phyloP scores from a whole-genome alignment of 2,113 vertebrate species.

The Pachypanchax playfairii region DNA sequence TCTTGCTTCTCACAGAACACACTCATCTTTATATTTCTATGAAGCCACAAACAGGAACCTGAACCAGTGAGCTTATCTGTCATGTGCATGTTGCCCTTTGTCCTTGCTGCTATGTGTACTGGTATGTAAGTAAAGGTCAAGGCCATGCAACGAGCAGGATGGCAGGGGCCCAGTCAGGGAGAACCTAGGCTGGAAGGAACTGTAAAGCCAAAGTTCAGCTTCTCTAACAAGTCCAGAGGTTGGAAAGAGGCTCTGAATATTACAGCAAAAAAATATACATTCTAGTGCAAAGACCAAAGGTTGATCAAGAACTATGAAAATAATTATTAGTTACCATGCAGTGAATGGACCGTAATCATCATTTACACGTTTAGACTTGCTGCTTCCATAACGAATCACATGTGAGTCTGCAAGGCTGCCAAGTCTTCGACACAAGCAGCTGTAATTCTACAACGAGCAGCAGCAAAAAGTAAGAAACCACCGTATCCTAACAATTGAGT shows the following conservation, averaged over 20 bases:
- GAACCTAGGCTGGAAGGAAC: constrained; percentile 49
- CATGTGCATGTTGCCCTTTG: constrained; percentile 74
- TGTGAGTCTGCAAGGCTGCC: no score
- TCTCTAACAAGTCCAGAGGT: constrained; percentile 39
- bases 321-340: constrained; percentile 25
- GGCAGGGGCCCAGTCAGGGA: constrained; percentile 71
- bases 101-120: constrained; percentile 79
- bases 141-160: constrained; percentile 65
- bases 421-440: no score
- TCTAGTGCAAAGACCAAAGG: constrained; percentile 20
- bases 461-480: no score
- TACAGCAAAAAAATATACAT: constrained; percentile 37
- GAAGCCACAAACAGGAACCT: constrained; percentile 12
- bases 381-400: no score
- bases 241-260: constrained; percentile 20
- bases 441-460: no score
- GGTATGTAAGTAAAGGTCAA: constrained; percentile 82
- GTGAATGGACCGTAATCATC: no score
- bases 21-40: constrained; percentile 17
- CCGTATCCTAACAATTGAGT: no score
- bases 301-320: constrained; percentile 13
- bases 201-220: constrained; percentile 55
- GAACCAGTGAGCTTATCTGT: constrained; percentile 41
- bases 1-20: background rate
- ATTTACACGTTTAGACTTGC: no score